Percentiles rank a stretch among this genome's conserved stretches.
These are phyloP conservation scores for Chionomys nivalis DNA, from an alignment of 2,113 vertebrate species.

Conservation along the genomic window DNA sequence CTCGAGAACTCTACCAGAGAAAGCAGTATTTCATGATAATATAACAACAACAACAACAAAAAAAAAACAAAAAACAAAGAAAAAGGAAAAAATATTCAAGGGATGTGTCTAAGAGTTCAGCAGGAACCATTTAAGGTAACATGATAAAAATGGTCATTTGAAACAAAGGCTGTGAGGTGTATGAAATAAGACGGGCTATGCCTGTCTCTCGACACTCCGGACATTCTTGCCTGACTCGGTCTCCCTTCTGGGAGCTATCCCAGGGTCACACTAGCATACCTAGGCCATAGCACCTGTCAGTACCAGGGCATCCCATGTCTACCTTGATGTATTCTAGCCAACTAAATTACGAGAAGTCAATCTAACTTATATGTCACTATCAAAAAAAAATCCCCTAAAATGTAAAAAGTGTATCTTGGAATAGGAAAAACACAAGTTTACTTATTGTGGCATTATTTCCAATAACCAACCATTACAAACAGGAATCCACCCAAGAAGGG, in stretches of 20 bases:
- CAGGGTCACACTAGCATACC: not conserved
- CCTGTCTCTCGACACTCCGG: not conserved
- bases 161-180: not conserved
- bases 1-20: not conserved
- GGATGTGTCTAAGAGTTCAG: not conserved
- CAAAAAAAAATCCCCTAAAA: constrained; percentile 34
- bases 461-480: constrained; percentile 17
- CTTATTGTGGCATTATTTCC: constrained; percentile 30
- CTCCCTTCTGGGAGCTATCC: not conserved
- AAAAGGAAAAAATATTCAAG: not conserved
- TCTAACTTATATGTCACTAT: not conserved
- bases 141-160: constrained; percentile 1
- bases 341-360: not conserved
- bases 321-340: not conserved
- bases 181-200: not conserved
- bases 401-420: not conserved
- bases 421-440: constrained; percentile 33
- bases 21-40: not conserved
- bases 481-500: not conserved
- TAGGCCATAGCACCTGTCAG: not conserved
- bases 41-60: not conserved
- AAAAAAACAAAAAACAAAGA: not conserved
- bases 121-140: not conserved
- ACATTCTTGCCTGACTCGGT: not conserved
- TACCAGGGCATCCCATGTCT: not conserved